These are phyloP conservation scores for Anthoscopus minutus DNA, from an alignment of 2,113 vertebrate species.

Conservation along the genomic window DNA sequence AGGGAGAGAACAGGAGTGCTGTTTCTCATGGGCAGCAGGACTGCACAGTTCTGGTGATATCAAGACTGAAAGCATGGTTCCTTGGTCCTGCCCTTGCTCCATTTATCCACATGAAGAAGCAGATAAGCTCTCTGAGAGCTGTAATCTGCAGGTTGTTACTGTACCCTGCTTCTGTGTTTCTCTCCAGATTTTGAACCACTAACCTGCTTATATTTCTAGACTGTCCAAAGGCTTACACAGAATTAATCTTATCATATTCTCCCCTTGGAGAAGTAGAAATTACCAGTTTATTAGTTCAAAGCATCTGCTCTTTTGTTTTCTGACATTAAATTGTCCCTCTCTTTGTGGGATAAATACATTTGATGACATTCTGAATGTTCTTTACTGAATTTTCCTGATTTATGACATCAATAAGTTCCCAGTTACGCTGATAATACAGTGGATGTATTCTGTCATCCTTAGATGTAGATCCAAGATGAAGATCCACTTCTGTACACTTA, in stretches of 20 bases:
- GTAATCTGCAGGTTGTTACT: not conserved
- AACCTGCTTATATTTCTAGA: not conserved
- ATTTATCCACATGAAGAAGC: not conserved
- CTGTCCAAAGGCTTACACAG: not conserved
- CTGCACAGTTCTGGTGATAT: not conserved
- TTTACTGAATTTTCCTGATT: not conserved
- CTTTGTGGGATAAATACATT: not conserved
- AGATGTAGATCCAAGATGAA: too few relatives aligned
- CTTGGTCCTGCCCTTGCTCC: not conserved
- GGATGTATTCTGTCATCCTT: not conserved
- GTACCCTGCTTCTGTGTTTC: not conserved
- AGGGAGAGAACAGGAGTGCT: not conserved
- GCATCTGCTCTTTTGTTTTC: not conserved
- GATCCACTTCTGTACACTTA: not conserved
- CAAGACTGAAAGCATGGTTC: not conserved
- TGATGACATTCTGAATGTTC: not conserved
- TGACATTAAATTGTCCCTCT: not conserved
- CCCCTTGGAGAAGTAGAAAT: not conserved
- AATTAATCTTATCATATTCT: not conserved
- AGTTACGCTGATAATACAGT: not conserved
- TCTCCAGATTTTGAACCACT: not conserved
- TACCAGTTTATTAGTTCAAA: not conserved
- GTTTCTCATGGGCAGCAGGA: not conserved
- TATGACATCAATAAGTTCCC: not conserved
- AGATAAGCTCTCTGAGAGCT: not conserved